Conservation (phyloP, 2,888 invertebrate species). For the Netelia fuscicornis region DNA sequence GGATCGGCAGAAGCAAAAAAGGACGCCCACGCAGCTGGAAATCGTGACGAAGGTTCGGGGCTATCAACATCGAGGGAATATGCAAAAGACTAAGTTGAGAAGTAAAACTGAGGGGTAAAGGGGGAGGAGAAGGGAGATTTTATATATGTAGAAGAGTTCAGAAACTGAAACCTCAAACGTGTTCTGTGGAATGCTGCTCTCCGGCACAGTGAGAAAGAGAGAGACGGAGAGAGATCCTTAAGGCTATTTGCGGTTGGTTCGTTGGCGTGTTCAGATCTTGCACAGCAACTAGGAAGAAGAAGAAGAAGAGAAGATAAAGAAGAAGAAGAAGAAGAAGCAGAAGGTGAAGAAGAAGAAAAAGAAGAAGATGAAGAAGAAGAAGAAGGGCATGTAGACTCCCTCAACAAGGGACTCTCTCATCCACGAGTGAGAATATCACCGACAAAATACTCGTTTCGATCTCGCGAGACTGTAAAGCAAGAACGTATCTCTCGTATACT, state of each 20-base stretch:
- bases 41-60: slow-evolving; percentile 46
- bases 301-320: not conserved
- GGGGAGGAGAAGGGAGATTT: slow-evolving; percentile 1
- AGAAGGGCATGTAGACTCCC: not conserved
- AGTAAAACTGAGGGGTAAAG: not conserved
- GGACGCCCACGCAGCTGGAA: slow-evolving; percentile 42
- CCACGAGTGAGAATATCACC: slow-evolving; percentile 22
- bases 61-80: not conserved
- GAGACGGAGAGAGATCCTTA: slow-evolving; percentile 15
- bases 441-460: slow-evolving; percentile 27
- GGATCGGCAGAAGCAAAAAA: slow-evolving; percentile 9
- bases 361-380: slow-evolving; percentile 6
- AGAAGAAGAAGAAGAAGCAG: not conserved
- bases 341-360: not conserved
- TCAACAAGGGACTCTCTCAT: not conserved
- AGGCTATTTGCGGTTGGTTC: slow-evolving; percentile 66
- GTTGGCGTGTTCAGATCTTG: slow-evolving; percentile 41
- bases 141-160: slow-evolving; percentile 60
- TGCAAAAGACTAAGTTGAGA: not conserved
- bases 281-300: not conserved
- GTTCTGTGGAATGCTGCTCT: slow-evolving; percentile 81
- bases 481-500: not conserved
- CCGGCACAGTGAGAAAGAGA: slow-evolving; percentile 25
- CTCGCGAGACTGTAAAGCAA: slow-evolving; percentile 3
- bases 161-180: slow-evolving; percentile 79